Base-by-base conservation (phyloP, 2,888 invertebrate species). In the Leucophenga maculata region DNA sequence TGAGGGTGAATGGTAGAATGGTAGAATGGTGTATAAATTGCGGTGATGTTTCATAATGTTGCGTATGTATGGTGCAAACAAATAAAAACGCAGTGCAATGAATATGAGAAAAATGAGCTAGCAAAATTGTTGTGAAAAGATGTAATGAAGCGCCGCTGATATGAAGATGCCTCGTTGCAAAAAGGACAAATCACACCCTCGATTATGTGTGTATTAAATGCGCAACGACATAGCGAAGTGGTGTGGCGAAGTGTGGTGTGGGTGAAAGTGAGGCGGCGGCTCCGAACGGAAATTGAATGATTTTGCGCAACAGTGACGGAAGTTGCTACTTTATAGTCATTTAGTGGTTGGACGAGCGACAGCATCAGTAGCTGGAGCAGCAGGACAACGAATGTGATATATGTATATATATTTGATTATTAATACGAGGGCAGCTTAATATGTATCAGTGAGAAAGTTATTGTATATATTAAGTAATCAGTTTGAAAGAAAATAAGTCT, bases 221-320 rank as follows among this genome's bases (percentile, higher is more conserved):
- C 75, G 74, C 79, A 73, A 69, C 73, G 75, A 75, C 70, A 70
- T 72, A 68, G 60, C 71, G 71, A 31, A 39, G 64, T 46, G 54
- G 20, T 48, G 67, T 65, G 55, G 57, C n/a, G n/a, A n/a, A n/a
- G n/a, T n/a, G n/a, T n/a, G n/a, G n/a, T n/a, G 54, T 68, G 69
- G 18, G 26, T 22, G 68, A 31, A 62, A 31, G 62, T 18, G 26
- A 67, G 22, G 48, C 46, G 44, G 67, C 39, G 64, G 52, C 48
- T 77, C 75, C 73, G 69, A 80, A 75, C 86, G 86, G 86, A 86
- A 86, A 86, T 86, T 86, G 86, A 86, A 86, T 86, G 83, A 86
- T 86, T 86, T 86, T 86, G 85, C 85, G 85, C 86, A 86, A 86
- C 81, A 82, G 82, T 77, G 79, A 78, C 85, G 86, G 86, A 86